These are phyloP conservation scores for Lithophane socia DNA, from an alignment of 2,888 invertebrate species.

Conservation along the genomic window DNA sequence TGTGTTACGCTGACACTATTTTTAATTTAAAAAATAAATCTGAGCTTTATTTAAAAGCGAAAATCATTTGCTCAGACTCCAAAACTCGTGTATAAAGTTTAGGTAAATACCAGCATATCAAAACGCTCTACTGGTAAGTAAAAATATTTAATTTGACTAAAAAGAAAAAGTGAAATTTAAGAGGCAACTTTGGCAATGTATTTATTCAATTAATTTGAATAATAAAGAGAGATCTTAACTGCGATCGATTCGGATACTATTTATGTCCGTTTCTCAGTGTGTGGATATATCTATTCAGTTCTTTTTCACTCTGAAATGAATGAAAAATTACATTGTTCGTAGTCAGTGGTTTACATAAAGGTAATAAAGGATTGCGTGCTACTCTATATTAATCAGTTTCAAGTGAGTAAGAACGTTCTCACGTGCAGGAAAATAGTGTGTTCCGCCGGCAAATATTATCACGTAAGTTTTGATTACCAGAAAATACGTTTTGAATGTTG, in stretches of 20 bases:
- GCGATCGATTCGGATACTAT: slow-evolving; percentile 66
- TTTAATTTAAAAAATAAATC: slow-evolving; percentile 64
- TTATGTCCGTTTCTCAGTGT: slow-evolving; percentile 67
- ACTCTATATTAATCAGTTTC: slow-evolving; percentile 36
- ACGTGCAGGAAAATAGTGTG: slow-evolving; percentile 55
- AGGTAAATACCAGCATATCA: slow-evolving; percentile 31
- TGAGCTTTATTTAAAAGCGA: slow-evolving; percentile 67
- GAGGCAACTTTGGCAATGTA: slow-evolving; percentile 51
- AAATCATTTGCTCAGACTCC: slow-evolving; percentile 56
- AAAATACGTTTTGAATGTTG: slow-evolving; percentile 48
- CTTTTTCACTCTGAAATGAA: slow-evolving; percentile 59
- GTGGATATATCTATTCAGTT: slow-evolving; percentile 59
- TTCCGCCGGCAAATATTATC: slow-evolving; percentile 57
- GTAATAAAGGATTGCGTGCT: slow-evolving; percentile 54
- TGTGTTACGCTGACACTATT: slow-evolving; percentile 75
- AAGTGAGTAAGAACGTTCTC: slow-evolving; percentile 37
- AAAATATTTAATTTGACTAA: slow-evolving; percentile 42
- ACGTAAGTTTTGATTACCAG: slow-evolving; percentile 53
- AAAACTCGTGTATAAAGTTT: slow-evolving; percentile 46
- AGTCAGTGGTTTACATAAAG: slow-evolving; percentile 43
- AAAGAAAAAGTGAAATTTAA: slow-evolving; percentile 63
- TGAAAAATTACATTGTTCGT: slow-evolving; percentile 48
- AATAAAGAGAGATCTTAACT: slow-evolving; percentile 72
- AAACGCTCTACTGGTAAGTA: slow-evolving; percentile 65
- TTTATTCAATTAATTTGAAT: slow-evolving; percentile 75